Conservation (phyloP, 1,140 invertebrate genomes). For the Cepaea nemoralis region DNA sequence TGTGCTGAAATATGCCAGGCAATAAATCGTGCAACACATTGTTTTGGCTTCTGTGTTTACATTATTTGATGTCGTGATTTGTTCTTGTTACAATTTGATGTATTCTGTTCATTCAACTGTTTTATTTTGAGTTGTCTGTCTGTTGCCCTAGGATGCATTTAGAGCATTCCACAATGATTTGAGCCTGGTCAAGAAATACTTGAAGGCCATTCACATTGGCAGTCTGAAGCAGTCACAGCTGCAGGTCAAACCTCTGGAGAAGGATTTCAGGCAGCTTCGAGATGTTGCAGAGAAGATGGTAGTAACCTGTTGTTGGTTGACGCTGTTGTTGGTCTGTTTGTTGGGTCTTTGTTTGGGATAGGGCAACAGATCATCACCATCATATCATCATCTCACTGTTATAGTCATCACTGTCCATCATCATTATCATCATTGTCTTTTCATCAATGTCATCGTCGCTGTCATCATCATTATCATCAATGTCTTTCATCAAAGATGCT, state of each 20-base stretch:
- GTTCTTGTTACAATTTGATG: neutral
- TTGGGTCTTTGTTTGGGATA: neutral
- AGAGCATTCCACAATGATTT: constrained; percentile 68
- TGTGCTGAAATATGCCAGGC: too few species aligned
- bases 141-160: constrained; percentile 65
- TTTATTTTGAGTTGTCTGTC: constrained; percentile 1
- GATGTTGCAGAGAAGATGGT: constrained; percentile 68
- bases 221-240: constrained; percentile 46
- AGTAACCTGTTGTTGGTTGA: too few species aligned
- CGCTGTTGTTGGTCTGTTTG: neutral
- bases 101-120: constrained; percentile 2
- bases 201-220: constrained; percentile 66
- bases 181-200: constrained; percentile 62
- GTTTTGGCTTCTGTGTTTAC: too few species aligned
- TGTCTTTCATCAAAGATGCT: too few species aligned
- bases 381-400: too few species aligned
- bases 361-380: too few species aligned
- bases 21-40: too few species aligned
- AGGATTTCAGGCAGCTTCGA: constrained; percentile 65
- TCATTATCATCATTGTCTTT: too few species aligned
- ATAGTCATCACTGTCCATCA: neutral
- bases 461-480: too few species aligned
- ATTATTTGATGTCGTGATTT: too few species aligned
- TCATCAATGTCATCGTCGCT: too few species aligned
- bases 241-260: constrained; percentile 48